Evolutionary conservation across 1,140 invertebrate species (phyloP).

Genomic region (Rhagoletis zephyria): DNA sequence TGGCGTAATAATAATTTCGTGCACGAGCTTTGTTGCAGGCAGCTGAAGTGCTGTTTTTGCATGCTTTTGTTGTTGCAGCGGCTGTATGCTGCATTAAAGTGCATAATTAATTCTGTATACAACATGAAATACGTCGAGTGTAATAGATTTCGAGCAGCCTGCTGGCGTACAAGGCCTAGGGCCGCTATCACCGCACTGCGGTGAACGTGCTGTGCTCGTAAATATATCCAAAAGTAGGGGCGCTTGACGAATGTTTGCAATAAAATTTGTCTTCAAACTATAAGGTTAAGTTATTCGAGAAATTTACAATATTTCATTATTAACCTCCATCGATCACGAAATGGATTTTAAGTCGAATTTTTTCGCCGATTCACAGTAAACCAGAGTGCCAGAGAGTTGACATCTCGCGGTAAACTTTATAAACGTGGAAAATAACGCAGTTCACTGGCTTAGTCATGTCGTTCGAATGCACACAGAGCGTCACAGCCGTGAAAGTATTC

Average conservation of each 20-base stretch:
- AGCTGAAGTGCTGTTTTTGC: constrained; percentile 12
- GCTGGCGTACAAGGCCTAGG: background rate
- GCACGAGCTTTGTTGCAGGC: constrained; percentile 25
- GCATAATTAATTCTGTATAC: constrained; percentile 51
- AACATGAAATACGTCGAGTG: constrained; percentile 45
- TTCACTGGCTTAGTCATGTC: too few species aligned
- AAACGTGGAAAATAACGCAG: too few species aligned
- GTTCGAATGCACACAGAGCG: too few species aligned
- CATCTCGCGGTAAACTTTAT: too few species aligned
- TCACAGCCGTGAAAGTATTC: too few species aligned
- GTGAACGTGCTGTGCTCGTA: background rate
- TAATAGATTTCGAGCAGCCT: constrained; percentile 49
- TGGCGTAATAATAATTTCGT: constrained; percentile 52
- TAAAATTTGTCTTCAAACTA: too few species aligned
- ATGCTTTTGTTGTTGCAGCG: constrained; percentile 28
- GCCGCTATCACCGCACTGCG: background rate
- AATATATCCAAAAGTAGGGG: background rate
- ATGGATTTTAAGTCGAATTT: too few species aligned
- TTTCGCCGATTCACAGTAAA: too few species aligned
- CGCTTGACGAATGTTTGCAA: background rate
- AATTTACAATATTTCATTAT: too few species aligned
- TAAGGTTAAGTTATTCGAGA: too few species aligned
- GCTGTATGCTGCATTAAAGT: constrained; percentile 51
- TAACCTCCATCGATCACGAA: too few species aligned
- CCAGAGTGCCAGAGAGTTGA: too few species aligned